Evolutionary conservation across 2,113 vertebrate genomes (phyloP), one percentile per base, ranked within the genome.

Genomic region (Sinosuthora webbiana): DNA sequence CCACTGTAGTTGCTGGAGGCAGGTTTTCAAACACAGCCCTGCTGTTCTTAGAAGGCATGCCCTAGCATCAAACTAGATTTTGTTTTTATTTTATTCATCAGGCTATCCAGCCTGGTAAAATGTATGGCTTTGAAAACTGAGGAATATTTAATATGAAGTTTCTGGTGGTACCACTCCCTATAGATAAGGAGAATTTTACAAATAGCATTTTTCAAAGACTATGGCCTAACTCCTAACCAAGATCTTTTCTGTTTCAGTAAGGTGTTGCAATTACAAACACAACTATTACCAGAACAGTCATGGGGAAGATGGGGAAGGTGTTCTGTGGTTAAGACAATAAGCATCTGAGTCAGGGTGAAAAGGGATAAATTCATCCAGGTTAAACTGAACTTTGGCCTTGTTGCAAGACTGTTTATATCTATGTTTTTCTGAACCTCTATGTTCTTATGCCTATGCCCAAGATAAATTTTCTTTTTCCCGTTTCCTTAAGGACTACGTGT

Each of bases 351-450:
- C 8, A 50, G 1, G 3, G 15, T 50, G 28, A 63, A 30, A 84
- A 52, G 3, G 28, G 19, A 24, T 41, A 59, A 50, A 56, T 75
- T 67, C 68, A 83, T 4, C 15, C 11, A 69, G 13, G 12, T 10
- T 69, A 41, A 85, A 53, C 2, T 53, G 41, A 22, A 8, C 15
- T 80, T 90, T 18, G 20, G 10, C 11, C 14, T 65, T 69, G 13
- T 47, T 80, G 77, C 45, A 31, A 53, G 7, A 31, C 10, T 37
- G 8, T 57, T 71, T 88, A 10, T 44, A 21, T 33, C n/a, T 57
- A 27, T 22, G 3, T 44, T 69, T 56, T 73, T 65, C 22, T 56
- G 39, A 77, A 73, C 0, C 0, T 31, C n/a, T 47, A 0, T 24
- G 4, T 50, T 64, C 11, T 50, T 44, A 49, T 1, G 7, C 5